Evolutionary conservation across 2,797 vertebrate species (phyloP).

Genomic region (Okamejei kenojei): DNA sequence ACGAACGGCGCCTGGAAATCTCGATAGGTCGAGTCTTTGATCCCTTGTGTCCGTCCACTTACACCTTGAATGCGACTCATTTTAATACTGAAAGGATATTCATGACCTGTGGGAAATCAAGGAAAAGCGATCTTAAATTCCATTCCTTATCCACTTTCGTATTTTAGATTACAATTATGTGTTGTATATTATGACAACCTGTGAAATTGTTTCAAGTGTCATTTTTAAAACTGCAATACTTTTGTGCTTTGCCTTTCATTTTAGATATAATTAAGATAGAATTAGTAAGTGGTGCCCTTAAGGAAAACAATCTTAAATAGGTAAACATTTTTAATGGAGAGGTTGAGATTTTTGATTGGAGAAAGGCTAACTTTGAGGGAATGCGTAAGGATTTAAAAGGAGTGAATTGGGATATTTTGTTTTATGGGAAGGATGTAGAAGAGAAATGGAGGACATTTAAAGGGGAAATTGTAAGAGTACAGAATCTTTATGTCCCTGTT

Average conservation of each 20-base stretch:
- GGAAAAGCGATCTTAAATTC: constrained; percentile 40
- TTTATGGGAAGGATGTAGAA: too few relatives aligned
- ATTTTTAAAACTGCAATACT: neutral
- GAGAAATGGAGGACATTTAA: too few relatives aligned
- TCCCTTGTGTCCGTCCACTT: constrained; percentile 51
- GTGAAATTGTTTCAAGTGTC: constrained; percentile 3
- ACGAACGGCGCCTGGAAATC: constrained; percentile 70
- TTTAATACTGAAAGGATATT: constrained; percentile 90
- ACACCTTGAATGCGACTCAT: constrained; percentile 83
- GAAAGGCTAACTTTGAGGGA: too few relatives aligned
- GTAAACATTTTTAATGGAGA: too few relatives aligned
- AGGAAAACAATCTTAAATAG: neutral
- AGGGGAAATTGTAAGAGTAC: too few relatives aligned
- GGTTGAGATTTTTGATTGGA: too few relatives aligned
- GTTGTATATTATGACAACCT: neutral
- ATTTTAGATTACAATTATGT: neutral
- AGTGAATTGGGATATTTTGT: too few relatives aligned
- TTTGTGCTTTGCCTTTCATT: neutral
- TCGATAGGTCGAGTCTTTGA: constrained; percentile 56
- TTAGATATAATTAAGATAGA: neutral
- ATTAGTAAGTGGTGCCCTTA: neutral
- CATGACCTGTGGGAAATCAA: constrained; percentile 71
- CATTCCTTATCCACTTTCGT: neutral
- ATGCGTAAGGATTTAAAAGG: too few relatives aligned
- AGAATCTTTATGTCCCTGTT: too few relatives aligned